Conservation (phyloP, 2,888 invertebrate species). For the Ecliptopera silaceata region DNA sequence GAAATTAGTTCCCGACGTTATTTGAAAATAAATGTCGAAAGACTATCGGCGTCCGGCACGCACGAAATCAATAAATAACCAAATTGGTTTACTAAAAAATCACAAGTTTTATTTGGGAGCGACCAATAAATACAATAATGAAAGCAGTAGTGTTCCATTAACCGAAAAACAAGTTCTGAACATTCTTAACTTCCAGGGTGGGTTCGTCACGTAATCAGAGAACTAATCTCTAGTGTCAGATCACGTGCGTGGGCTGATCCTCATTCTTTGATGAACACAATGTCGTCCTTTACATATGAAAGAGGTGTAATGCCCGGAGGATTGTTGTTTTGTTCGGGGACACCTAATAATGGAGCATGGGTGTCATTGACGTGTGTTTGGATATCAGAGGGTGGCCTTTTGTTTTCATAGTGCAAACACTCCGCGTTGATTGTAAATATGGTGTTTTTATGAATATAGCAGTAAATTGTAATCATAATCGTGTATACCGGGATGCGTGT, state of each 20-base stretch:
- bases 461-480: slow-evolving; percentile 19
- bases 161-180: slow-evolving; percentile 41
- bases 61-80: slow-evolving; percentile 31
- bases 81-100: slow-evolving; percentile 8
- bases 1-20: slow-evolving; percentile 30
- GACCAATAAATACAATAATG: not conserved
- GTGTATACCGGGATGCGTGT: slow-evolving; percentile 28
- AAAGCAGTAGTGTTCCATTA: not conserved
- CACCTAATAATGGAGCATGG: slow-evolving; percentile 23
- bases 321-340: slow-evolving; percentile 34
- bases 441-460: slow-evolving; percentile 6
- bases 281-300: slow-evolving; percentile 57
- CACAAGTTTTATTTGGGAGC: not conserved
- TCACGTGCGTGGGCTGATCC: slow-evolving; percentile 66
- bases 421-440: not conserved
- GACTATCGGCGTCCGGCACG: slow-evolving; percentile 22
- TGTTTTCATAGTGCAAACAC: slow-evolving; percentile 6
- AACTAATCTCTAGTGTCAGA: slow-evolving; percentile 72
- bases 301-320: slow-evolving; percentile 39
- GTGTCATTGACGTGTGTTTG: slow-evolving; percentile 25
- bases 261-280: slow-evolving; percentile 58
- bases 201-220: slow-evolving; percentile 70
- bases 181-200: slow-evolving; percentile 55
- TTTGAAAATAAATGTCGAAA: slow-evolving; percentile 21
- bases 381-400: slow-evolving; percentile 15